A percentile compares a stretch with the other conserved stretches of the same genome.
These are phyloP conservation scores for Echiichthys vipera DNA, from an alignment of 2,797 vertebrate species.

Conservation along the genomic window DNA sequence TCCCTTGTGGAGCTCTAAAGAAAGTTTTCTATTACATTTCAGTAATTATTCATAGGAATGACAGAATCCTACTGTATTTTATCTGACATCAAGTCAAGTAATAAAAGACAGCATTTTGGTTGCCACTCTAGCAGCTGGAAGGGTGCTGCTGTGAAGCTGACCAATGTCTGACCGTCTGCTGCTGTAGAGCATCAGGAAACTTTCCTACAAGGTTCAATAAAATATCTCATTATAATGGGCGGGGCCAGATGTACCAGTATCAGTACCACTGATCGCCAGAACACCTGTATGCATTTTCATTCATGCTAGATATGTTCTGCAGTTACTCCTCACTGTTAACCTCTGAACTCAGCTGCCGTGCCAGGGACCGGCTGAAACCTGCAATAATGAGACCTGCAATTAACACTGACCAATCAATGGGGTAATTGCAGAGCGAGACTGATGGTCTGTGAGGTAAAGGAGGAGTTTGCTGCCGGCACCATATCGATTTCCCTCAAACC, in stretches of 20 bases:
- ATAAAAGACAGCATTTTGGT: neutral
- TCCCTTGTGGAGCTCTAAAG: neutral
- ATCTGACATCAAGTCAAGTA: neutral
- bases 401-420: constrained; percentile 82
- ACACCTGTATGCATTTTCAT: neutral
- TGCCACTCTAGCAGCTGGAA: neutral
- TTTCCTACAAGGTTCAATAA: neutral
- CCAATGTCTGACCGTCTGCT: neutral
- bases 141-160: neutral
- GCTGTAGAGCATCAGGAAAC: neutral
- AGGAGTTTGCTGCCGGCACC: constrained; percentile 72
- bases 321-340: constrained; percentile 39
- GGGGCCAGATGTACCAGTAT: neutral
- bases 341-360: constrained; percentile 55
- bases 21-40: no score
- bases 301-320: constrained; percentile 12
- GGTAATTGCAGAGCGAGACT: constrained; percentile 80
- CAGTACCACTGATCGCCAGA: constrained; percentile 1
- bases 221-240: constrained; percentile 14
- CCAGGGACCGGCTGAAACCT: constrained; percentile 66
- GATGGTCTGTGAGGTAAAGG: constrained; percentile 74
- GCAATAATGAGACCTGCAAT: constrained; percentile 81
- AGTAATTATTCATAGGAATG: neutral
- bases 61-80: neutral
- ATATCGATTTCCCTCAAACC: constrained; percentile 84